phyloP scores from a whole-genome alignment of 2,113 vertebrate species.

The Geothlypis trichas region DNA sequence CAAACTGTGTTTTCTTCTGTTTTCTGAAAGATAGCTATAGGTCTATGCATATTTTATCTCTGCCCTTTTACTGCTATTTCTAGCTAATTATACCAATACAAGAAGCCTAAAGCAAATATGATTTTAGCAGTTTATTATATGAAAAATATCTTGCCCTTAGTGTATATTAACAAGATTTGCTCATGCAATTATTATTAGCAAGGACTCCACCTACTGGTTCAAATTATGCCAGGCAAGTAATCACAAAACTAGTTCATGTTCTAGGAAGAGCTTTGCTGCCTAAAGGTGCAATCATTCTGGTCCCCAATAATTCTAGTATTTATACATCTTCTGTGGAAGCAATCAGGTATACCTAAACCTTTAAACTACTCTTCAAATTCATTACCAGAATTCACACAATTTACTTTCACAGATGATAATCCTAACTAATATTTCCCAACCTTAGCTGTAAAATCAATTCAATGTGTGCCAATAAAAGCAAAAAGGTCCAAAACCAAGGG shows the following conservation, averaged over 20 bases:
- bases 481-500: neutral
- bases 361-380: neutral
- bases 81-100: slow-evolving; percentile 74
- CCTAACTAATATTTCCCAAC: neutral
- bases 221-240: slow-evolving; percentile 66
- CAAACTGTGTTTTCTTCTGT: slow-evolving; percentile 61
- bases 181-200: slow-evolving; percentile 81
- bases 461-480: neutral
- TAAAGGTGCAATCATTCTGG: neutral
- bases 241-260: neutral
- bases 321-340: neutral
- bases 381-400: neutral
- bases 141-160: slow-evolving; percentile 70
- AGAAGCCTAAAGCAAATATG: slow-evolving; percentile 72
- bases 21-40: slow-evolving; percentile 55
- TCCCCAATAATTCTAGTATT: neutral
- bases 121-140: slow-evolving; percentile 77
- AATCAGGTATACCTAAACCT: neutral
- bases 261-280: slow-evolving; percentile 16
- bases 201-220: slow-evolving; percentile 89
- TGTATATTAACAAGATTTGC: slow-evolving; percentile 65
- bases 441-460: neutral
- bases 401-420: slow-evolving; percentile 3
- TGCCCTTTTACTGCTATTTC: slow-evolving; percentile 67
- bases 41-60: slow-evolving; percentile 54